Conservation (phyloP, 2,797 vertebrate species). For the Helicolenus hilgendorfi region DNA sequence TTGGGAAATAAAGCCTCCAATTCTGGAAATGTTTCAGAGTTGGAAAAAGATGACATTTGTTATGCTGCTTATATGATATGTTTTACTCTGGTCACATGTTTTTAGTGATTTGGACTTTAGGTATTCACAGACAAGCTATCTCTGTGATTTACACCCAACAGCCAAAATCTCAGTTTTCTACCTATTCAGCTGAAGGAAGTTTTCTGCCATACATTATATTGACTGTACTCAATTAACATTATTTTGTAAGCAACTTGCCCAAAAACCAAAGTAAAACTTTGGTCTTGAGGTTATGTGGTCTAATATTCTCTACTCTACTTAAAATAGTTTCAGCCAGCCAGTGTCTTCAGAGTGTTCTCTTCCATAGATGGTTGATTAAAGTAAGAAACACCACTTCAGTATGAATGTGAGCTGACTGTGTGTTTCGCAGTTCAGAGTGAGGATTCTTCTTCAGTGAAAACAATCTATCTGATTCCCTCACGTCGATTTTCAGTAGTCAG, state of each 20-base stretch:
- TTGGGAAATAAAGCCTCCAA: background rate
- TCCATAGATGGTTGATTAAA: background rate
- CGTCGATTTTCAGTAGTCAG: background rate
- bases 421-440: background rate
- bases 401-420: background rate
- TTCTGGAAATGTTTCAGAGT: background rate
- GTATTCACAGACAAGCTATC: too few species aligned
- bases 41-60: background rate
- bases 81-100: background rate
- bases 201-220: background rate
- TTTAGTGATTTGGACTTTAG: background rate
- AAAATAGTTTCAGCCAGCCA: background rate
- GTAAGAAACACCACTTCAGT: background rate
- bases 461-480: background rate
- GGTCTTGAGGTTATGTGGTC: background rate
- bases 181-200: background rate
- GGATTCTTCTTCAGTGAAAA: background rate
- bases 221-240: background rate
- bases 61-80: background rate
- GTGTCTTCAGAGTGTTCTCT: background rate
- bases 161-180: background rate
- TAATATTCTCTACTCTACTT: background rate
- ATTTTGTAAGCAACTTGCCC: background rate
- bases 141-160: background rate
- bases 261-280: background rate